Conservation (phyloP, 1,140 invertebrate genomes). For the Pantala flavescens region DNA sequence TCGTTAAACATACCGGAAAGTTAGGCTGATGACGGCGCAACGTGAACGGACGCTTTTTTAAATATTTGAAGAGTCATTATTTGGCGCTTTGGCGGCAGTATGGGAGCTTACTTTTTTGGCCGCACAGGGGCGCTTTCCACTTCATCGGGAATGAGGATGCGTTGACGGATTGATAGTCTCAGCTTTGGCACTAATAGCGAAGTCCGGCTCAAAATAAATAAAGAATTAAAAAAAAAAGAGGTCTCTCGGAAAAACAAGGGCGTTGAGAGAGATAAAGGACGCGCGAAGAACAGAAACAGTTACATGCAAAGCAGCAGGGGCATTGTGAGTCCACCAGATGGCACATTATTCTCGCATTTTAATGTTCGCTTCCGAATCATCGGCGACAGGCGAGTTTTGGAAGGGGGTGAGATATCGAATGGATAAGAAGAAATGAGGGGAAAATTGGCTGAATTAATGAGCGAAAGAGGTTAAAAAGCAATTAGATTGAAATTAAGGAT, state of each 20-base stretch:
- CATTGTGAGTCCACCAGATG: neutral
- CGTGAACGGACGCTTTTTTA: too few relatives aligned
- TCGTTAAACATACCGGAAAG: too few relatives aligned
- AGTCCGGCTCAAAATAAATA: neutral
- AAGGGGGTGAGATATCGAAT: neutral
- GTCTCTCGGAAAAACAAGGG: neutral
- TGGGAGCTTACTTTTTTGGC: too few relatives aligned
- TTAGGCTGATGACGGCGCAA: too few relatives aligned
- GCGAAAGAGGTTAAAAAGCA: neutral
- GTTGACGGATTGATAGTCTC: neutral
- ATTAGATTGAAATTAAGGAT: too few relatives aligned
- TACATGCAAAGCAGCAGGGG: neutral
- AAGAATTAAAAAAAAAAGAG: neutral
- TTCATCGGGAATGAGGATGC: neutral
- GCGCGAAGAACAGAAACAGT: neutral
- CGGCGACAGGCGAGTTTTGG: neutral
- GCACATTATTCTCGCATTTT: conserved; percentile 1
- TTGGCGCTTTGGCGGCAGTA: too few relatives aligned
- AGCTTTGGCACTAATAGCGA: neutral
- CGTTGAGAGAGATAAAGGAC: neutral
- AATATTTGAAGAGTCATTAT: too few relatives aligned
- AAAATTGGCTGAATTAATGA: neutral
- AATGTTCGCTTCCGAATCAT: neutral
- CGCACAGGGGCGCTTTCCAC: too few relatives aligned
- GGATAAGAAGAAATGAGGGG: neutral